Percentiles rank a stretch among this genome's conserved stretches.
These are phyloP conservation scores for Cephus sareptanus DNA, from an alignment of 2,888 invertebrate species.

Conservation along the genomic window DNA sequence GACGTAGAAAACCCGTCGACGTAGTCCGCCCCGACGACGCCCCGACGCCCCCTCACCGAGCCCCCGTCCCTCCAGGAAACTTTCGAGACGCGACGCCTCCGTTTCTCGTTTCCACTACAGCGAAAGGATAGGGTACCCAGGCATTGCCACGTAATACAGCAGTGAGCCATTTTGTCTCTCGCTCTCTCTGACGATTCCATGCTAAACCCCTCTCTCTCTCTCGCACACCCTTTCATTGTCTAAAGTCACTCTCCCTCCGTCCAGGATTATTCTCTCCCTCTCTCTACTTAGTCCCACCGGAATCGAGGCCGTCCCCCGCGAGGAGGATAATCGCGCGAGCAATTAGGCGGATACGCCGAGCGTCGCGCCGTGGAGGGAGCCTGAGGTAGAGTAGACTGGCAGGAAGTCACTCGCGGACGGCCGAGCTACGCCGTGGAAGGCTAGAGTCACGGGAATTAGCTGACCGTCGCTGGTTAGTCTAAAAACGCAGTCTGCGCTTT, in stretches of 20 bases:
- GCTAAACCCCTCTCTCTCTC: neutral
- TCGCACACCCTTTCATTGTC: neutral
- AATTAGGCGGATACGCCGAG: neutral
- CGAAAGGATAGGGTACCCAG: no score
- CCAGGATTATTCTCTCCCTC: conserved; percentile 3
- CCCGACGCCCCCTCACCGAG: conserved; percentile 21
- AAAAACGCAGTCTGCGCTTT: conserved; percentile 60
- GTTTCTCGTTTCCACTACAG: conserved; percentile 24
- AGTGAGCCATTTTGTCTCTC: conserved; percentile 33
- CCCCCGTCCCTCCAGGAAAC: conserved; percentile 41
- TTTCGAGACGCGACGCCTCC: conserved; percentile 56
- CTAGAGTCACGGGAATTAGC: conserved; percentile 52
- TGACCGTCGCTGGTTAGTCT: conserved; percentile 57
- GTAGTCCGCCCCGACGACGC: conserved; percentile 16
- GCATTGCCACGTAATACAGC: conserved; percentile 46
- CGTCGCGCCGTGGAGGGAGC: no score
- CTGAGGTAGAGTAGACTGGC: no score
- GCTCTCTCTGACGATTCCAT: neutral
- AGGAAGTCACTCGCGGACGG: conserved; percentile 8
- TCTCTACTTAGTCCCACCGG: conserved; percentile 1
- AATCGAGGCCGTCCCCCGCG: no score
- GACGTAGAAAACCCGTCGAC: no score
- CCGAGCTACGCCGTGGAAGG: conserved; percentile 13
- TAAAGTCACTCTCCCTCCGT: neutral
- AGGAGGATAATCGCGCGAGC: neutral